phyloP scores from a whole-genome alignment of 1,140 invertebrate species.

The Agraylea sexmaculata region DNA sequence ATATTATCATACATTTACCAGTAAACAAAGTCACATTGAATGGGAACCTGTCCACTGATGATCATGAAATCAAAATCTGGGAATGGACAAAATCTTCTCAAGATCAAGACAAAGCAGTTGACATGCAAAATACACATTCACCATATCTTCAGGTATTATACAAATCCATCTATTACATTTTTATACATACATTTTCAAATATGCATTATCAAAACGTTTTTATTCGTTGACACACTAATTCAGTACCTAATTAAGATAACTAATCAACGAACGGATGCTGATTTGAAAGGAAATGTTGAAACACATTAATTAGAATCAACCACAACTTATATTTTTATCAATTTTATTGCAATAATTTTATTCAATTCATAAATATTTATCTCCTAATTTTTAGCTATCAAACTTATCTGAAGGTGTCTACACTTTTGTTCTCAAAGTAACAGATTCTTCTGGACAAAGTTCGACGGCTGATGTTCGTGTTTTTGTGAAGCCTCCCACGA shows the following conservation, averaged over 20 bases:
- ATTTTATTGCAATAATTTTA: too few relatives aligned
- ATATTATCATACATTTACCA: conserved; percentile 82
- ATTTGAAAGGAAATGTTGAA: too few relatives aligned
- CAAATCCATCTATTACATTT: too few relatives aligned
- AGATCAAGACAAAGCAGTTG: conserved; percentile 77
- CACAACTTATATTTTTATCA: too few relatives aligned
- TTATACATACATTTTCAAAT: too few relatives aligned
- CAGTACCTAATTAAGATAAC: too few relatives aligned
- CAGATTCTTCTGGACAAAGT: conserved; percentile 75
- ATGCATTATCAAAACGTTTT: too few relatives aligned
- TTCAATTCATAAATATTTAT: conserved; percentile 3
- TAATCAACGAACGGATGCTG: too few relatives aligned
- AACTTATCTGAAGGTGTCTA: conserved; percentile 90
- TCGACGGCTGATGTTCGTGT: conserved; percentile 80
- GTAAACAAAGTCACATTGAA: conserved; percentile 80
- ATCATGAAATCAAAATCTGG: conserved; percentile 84
- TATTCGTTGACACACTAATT: too few relatives aligned
- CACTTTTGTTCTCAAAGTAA: conserved; percentile 86
- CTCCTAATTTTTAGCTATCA: conserved; percentile 49
- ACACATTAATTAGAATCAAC: too few relatives aligned
- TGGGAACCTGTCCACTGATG: conserved; percentile 83
- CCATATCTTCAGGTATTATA: conserved; percentile 69
- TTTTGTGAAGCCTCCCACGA: conserved; percentile 82
- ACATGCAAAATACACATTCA: conserved; percentile 87
- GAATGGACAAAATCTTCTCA: conserved; percentile 87